These are phyloP conservation scores for human (Homo sapiens) DNA, from an alignment of 2,113 vertebrate species.

Conservation along the genomic window DNA sequence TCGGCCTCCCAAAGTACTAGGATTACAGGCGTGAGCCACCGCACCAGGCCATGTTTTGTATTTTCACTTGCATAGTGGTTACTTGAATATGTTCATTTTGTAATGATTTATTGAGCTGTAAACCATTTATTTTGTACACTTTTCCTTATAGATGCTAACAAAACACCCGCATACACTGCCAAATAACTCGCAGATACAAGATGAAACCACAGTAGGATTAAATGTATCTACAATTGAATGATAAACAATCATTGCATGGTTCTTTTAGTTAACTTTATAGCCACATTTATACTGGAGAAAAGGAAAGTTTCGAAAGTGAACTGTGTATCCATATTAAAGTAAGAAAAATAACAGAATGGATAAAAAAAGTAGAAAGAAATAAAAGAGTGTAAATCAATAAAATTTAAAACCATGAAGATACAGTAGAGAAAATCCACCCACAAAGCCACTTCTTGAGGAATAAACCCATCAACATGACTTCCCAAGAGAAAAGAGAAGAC, in stretches of 20 bases:
- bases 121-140: not conserved
- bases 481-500: not conserved
- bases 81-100: not conserved
- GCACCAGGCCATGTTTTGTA: fast-evolving
- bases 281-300: not conserved
- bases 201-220: not conserved
- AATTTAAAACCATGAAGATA: not conserved
- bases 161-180: not conserved
- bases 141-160: not conserved
- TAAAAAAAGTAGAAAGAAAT: not conserved
- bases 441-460: not conserved
- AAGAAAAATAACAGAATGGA: not conserved
- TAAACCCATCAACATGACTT: not conserved
- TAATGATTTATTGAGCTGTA: not conserved
- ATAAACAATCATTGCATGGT: not conserved
- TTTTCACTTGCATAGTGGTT: not conserved
- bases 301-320: not conserved
- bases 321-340: too few species aligned
- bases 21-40: too few species aligned
- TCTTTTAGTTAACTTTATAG: not conserved
- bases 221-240: not conserved
- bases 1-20: too few species aligned
- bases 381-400: not conserved
- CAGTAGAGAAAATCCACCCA: not conserved
- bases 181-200: not conserved